Evolutionary conservation across 2,888 invertebrate species (phyloP).

Genomic region (Pilophorus perplexus): DNA sequence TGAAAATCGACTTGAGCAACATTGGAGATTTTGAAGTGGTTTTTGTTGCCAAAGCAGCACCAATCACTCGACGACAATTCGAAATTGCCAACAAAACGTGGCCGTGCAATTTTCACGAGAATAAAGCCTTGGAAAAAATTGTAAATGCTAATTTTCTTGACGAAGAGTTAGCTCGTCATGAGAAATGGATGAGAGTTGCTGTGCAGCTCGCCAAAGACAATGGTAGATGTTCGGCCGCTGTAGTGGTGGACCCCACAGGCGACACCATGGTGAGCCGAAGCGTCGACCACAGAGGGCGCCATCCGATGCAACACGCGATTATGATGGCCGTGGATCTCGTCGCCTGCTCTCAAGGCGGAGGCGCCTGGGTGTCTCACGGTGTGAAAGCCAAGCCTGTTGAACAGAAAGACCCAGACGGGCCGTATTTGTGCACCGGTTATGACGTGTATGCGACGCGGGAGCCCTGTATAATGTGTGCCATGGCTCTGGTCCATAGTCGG

Average conservation of each 20-base stretch:
- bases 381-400: constrained; percentile 2
- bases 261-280: constrained; percentile 67
- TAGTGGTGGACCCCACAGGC: constrained; percentile 71
- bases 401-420: constrained; percentile 54
- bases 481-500: constrained; percentile 92
- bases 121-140: constrained; percentile 67
- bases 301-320: constrained; percentile 76
- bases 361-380: constrained; percentile 44
- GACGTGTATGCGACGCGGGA: constrained; percentile 78
- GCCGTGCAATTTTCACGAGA: constrained; percentile 83
- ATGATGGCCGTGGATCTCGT: constrained; percentile 86
- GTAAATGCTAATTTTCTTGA: constrained; percentile 61
- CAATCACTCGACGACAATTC: constrained; percentile 67
- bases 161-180: constrained; percentile 59
- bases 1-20: constrained; percentile 57
- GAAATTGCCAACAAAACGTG: constrained; percentile 62
- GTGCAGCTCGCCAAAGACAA: constrained; percentile 56
- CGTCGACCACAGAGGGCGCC: constrained; percentile 57
- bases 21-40: constrained; percentile 57
- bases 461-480: constrained; percentile 92
- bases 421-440: constrained; percentile 85
- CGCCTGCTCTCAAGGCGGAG: constrained; percentile 65
- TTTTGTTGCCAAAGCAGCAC: constrained; percentile 61
- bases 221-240: constrained; percentile 55
- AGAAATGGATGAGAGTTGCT: constrained; percentile 60